phyloP scores from a whole-genome alignment of 1,140 invertebrate species.

The Globodera ellingtonae region DNA sequence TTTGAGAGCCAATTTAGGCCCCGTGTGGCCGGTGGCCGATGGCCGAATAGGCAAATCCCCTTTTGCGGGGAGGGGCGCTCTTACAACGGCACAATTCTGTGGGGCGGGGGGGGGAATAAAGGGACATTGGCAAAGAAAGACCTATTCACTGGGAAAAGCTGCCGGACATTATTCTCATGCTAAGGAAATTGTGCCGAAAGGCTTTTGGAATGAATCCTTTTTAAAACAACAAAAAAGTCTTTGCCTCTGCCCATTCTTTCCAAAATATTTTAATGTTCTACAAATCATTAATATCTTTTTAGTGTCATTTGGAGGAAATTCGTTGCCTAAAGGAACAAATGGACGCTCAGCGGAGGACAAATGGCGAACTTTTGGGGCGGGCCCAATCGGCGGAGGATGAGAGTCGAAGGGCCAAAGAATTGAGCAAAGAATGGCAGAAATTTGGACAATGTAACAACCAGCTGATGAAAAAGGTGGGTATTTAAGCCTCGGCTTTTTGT shows the following conservation, averaged over 20 bases:
- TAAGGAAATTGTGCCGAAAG: neutral
- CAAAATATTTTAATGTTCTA: neutral
- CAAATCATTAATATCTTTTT: constrained; percentile 6
- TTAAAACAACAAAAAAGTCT: no score
- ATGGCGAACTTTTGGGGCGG: constrained; percentile 77
- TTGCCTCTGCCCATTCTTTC: no score
- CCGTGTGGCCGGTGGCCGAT: neutral
- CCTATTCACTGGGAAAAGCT: neutral
- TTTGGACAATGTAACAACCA: constrained; percentile 93
- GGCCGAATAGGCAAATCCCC: neutral
- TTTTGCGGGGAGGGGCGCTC: neutral
- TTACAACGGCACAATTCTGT: neutral
- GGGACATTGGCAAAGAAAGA: neutral
- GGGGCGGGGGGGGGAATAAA: neutral
- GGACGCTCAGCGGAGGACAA: constrained; percentile 10
- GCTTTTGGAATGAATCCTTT: neutral
- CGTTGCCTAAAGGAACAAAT: constrained; percentile 28
- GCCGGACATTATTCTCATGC: neutral
- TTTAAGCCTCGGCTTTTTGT: constrained; percentile 68
- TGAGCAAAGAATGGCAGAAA: constrained; percentile 90
- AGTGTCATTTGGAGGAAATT: constrained; percentile 34
- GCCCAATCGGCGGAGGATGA: constrained; percentile 96
- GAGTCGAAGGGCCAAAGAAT: constrained; percentile 84
- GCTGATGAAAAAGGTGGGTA: constrained; percentile 86
- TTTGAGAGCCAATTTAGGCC: constrained; percentile 16